A percentile compares a stretch with the other conserved stretches of the same genome.
Conservation (phyloP, 2,888 invertebrate genomes). For the Nesidiocoris tenuis region DNA sequence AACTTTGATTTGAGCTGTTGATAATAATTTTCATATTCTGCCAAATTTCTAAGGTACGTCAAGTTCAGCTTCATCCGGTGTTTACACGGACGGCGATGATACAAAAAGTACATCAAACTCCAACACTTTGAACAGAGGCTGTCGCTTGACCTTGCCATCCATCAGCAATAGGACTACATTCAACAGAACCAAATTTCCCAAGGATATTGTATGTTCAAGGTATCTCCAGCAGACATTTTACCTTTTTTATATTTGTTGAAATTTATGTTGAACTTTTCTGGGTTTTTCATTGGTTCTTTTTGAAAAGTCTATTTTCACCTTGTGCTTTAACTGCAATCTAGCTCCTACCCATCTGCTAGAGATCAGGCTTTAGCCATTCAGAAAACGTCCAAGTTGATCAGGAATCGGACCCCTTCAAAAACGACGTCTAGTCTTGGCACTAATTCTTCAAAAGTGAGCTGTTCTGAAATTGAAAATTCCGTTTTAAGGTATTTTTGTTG, state of each 20-base stretch:
- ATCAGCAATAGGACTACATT: constrained; percentile 47
- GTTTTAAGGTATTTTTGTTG: too few relatives aligned
- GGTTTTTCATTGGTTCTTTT: too few relatives aligned
- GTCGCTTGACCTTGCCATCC: constrained; percentile 47
- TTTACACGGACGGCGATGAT: constrained; percentile 46
- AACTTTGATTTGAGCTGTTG: neutral
- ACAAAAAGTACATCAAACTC: constrained; percentile 30
- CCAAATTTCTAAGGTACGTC: constrained; percentile 13
- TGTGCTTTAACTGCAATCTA: too few relatives aligned
- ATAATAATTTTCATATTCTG: neutral
- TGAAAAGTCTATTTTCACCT: neutral
- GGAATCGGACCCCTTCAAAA: constrained; percentile 46
- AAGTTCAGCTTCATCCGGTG: constrained; percentile 40
- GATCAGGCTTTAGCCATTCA: constrained; percentile 34
- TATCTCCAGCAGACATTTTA: too few relatives aligned
- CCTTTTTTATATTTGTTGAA: too few relatives aligned
- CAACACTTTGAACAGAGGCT: constrained; percentile 30
- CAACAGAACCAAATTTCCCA: constrained; percentile 46
- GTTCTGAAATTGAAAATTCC: too few relatives aligned
- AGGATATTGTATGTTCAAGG: constrained; percentile 45
- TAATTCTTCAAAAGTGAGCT: constrained; percentile 48
- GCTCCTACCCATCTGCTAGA: constrained; percentile 39
- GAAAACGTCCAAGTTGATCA: constrained; percentile 26
- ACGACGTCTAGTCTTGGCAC: constrained; percentile 52
- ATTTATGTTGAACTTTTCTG: too few relatives aligned